Evolutionary conservation across 1,140 invertebrate genomes (phyloP), one percentile per base, ranked within the genome.

Genomic region (Rhagoletis pomonella): DNA sequence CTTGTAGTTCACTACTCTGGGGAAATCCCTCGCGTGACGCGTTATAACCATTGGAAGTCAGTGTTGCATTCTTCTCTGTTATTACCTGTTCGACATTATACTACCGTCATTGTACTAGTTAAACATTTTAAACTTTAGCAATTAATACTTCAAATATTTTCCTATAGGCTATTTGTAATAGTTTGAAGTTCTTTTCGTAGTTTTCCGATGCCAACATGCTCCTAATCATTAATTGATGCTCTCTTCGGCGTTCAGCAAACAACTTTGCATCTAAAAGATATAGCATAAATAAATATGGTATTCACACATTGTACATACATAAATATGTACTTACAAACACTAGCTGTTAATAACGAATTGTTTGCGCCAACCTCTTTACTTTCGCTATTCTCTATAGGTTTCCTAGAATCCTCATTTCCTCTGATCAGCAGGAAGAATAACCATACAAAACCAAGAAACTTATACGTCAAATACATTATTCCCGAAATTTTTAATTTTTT

Each of bases 141-240:
- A 47, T 73, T 73, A 5, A 64, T 86, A 88, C 88, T 42, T 88
- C 39, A 65, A 87, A 87, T 4, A 88, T 65, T 88, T 88, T 87
- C 3, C 64, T 65, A 29, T 81, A 87, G 6, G 88, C 86, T 6
- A 87, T 4, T 19, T 69, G 39, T 12, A 88, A 47, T 29, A 88
- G 44, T 59, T 88, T 88, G 55, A 67, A 88, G 9, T 85, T 88
- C n/a, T 87, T 87, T 29, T 87, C 86, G 55, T 88, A 88, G 44
- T 86, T 65, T 3, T 55, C 4, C 29, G 60, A 86, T 55, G n/a
- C 39, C 2, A 86, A 9, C 87, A 88, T 77, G 5, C 65, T 60
- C 39, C 85, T 60, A n/a, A 86, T 81, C 29, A 88, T 58, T 12
- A 58, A 7, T 58, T 86, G 50, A 62, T 88, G 87, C 19, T 88